Base-by-base conservation (phyloP, 2,113 vertebrate genomes). In the Theropithecus gelada region DNA sequence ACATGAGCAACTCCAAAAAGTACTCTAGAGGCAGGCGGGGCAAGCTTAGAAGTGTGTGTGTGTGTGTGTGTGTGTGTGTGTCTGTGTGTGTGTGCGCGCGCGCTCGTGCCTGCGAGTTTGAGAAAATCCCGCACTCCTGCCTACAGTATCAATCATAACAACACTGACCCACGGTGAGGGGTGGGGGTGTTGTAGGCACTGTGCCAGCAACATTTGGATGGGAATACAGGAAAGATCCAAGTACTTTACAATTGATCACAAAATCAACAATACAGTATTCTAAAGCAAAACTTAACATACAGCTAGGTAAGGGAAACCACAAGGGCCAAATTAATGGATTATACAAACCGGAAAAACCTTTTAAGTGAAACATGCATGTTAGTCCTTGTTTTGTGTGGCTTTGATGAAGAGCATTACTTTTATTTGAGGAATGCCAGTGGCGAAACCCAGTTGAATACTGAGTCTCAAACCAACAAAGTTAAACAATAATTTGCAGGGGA, bases 281-380 rank as follows among this genome's bases (percentile, higher is more conserved):
- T 55, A 40, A 83, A 92, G 30, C 76, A 87, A 95, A 88, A 75
- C 92, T 92, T 5, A 95, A 95, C 91, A 70, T 55, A 83, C 0
- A 0, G 80, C 43, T 40, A 61, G 43, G 64, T 93, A 97, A 97
- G 90, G 95, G 94, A 95, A 97, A 94, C 79, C 75, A 3, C 0
- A 48, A 82, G 38, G 93, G 86, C 85, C 97, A 94, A 32, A 66
- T 66, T 72, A 97, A 80, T 68, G 52, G 82, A 89, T 2, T 55
- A 88, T 52, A 93, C 80, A 97, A 97, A 94, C 96, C 52, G 94
- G 96, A 96, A 98, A 97, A 97, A 64, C 92, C 93, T n/a, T 94
- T 76, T 45, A 66, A 59, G 59, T 14, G 82, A 78, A 94, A 78
- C 87, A 73, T 59, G 90, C 84, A 16, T 57, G 97, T 97, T 78